phyloP scores from a whole-genome alignment of 2,797 vertebrate genomes.

The Liasis olivaceus region DNA sequence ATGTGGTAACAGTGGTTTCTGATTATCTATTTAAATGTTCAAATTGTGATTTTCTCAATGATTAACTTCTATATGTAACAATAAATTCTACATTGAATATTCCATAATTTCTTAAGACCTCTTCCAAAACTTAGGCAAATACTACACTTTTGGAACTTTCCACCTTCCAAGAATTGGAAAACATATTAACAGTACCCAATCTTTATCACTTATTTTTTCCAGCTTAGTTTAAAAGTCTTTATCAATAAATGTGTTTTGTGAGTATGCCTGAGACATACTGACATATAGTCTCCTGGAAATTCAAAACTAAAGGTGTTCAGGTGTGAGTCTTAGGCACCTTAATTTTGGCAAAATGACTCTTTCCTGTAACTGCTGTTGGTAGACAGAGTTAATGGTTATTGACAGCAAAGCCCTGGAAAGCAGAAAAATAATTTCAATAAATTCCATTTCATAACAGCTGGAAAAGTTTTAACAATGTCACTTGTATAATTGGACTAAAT shows the following conservation, averaged over 20 bases:
- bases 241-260: background rate
- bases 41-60: background rate
- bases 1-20: background rate
- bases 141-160: background rate
- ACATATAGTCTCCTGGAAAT: background rate
- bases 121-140: background rate
- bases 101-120: background rate
- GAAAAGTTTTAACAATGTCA: background rate
- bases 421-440: background rate
- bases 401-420: background rate
- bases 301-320: no score
- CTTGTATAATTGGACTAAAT: background rate
- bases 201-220: background rate
- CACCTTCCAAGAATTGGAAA: background rate
- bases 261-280: background rate
- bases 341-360: fast-evolving
- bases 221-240: background rate
- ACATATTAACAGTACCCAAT: background rate
- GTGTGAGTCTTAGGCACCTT: no score
- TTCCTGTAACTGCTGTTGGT: background rate
- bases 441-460: background rate
- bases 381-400: fast-evolving
- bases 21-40: background rate
- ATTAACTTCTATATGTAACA: background rate
- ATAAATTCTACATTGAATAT: background rate